Conservation (phyloP, 2,113 vertebrate species). For the Natator depressus region DNA sequence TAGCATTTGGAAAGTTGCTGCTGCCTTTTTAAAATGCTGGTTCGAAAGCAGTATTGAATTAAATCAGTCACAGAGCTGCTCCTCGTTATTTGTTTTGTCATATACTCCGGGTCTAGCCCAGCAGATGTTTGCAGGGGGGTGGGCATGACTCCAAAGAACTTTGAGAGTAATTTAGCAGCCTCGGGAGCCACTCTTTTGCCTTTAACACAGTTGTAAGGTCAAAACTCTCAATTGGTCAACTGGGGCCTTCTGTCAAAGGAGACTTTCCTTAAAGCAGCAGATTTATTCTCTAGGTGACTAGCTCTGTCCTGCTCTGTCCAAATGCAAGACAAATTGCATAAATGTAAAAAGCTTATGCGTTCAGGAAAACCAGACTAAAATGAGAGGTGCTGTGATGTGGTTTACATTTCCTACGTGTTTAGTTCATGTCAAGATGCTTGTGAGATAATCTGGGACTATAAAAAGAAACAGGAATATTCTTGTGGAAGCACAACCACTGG, state of each 20-base stretch:
- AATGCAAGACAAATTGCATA: accelerated
- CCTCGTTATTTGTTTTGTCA: background rate
- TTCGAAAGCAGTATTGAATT: background rate
- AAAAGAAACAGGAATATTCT: background rate
- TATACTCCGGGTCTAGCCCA: background rate
- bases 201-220: background rate
- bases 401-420: background rate
- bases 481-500: background rate
- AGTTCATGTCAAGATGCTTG: background rate
- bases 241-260: background rate
- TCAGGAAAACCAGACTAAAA: background rate
- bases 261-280: background rate
- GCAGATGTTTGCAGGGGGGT: background rate
- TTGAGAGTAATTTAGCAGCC: background rate
- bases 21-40: background rate
- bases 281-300: background rate
- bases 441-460: background rate
- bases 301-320: background rate
- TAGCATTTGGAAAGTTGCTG: background rate
- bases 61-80: background rate
- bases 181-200: background rate
- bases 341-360: background rate
- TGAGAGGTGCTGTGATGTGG: background rate
- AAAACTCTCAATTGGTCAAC: accelerated
- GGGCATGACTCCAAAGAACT: background rate